phyloP scores from a whole-genome alignment of 1,140 invertebrate genomes.

The Colletes gigas region DNA sequence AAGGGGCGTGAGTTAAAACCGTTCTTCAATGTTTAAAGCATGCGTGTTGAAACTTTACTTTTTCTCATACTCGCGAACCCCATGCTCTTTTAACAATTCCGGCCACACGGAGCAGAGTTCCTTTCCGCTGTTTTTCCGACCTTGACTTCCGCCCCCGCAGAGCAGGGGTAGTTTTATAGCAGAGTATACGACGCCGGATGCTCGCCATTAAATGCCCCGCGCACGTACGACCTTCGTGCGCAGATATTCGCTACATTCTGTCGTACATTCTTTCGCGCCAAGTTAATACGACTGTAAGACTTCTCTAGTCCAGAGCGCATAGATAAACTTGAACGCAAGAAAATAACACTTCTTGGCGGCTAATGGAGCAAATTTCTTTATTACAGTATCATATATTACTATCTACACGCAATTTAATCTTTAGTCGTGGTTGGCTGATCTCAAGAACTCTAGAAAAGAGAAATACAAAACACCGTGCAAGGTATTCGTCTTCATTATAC shows the following conservation, averaged over 20 bases:
- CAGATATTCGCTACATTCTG: neutral
- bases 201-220: neutral
- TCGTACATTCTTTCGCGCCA: neutral
- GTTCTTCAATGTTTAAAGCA: neutral
- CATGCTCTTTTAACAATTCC: neutral
- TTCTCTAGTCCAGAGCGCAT: neutral
- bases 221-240: slow-evolving; percentile 22
- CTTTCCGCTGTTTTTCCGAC: neutral
- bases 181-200: slow-evolving; percentile 13
- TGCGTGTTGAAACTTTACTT: neutral
- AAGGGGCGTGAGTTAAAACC: too few species aligned
- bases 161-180: slow-evolving; percentile 15
- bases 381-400: too few species aligned
- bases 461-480: too few species aligned
- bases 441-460: too few species aligned
- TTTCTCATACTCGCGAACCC: neutral
- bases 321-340: neutral
- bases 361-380: too few species aligned
- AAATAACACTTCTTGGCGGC: too few species aligned
- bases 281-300: neutral
- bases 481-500: too few species aligned
- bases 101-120: neutral
- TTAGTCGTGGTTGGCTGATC: too few species aligned
- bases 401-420: too few species aligned
- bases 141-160: neutral